A percentile compares a stretch with the other conserved stretches of the same genome.
phyloP scores from a whole-genome alignment of 2,888 invertebrate species.

The Drosophila paramelanica region DNA sequence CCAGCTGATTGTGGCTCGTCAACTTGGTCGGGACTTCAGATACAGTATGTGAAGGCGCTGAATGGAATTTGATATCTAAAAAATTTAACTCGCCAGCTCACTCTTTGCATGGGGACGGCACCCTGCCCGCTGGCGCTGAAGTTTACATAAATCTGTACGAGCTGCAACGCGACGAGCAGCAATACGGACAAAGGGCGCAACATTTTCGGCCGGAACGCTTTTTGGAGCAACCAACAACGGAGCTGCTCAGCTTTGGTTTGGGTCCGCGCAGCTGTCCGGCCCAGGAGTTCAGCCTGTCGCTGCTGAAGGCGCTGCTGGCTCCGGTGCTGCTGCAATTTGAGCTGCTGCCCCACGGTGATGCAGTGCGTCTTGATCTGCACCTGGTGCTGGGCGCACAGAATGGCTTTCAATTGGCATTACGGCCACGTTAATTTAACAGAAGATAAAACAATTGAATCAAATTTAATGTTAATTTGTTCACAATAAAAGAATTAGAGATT shows the following conservation, averaged over 20 bases:
- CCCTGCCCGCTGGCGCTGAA: constrained; percentile 64
- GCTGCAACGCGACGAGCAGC: constrained; percentile 48
- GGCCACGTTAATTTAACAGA: constrained; percentile 21
- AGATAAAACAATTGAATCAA: neutral
- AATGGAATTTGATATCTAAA: neutral
- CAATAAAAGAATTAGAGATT: no score
- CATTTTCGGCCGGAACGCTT: constrained; percentile 67
- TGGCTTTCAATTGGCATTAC: constrained; percentile 69
- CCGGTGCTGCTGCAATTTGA: constrained; percentile 63
- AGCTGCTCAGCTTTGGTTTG: constrained; percentile 57
- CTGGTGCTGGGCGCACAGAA: constrained; percentile 56
- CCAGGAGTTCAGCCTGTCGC: constrained; percentile 44
- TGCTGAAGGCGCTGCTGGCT: constrained; percentile 57
- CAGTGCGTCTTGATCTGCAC: constrained; percentile 48
- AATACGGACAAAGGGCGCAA: constrained; percentile 30
- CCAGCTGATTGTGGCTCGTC: constrained; percentile 82
- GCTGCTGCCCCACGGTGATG: constrained; percentile 65
- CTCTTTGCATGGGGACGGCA: constrained; percentile 53
- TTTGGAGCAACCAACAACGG: neutral
- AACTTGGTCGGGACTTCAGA: constrained; percentile 55
- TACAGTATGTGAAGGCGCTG: constrained; percentile 57
- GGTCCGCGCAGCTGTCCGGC: constrained; percentile 73
- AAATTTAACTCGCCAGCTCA: constrained; percentile 47
- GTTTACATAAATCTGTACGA: constrained; percentile 61
- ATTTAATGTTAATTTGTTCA: no score